These are phyloP conservation scores for Casuarius casuarius DNA, from an alignment of 2,113 vertebrate genomes.

Conservation along the genomic window DNA sequence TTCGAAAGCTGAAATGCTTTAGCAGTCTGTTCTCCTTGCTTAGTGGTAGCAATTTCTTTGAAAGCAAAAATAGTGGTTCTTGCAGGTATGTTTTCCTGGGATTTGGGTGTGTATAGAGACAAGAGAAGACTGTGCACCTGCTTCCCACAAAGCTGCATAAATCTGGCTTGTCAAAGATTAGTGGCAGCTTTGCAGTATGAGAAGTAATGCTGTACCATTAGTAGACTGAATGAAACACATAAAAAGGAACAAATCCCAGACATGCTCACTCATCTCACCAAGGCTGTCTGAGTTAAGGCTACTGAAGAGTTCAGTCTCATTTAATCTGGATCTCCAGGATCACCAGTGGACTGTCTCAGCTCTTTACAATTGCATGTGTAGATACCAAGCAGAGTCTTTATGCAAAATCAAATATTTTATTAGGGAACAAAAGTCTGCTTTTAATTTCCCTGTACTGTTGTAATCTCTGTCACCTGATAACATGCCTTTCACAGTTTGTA, in stretches of 20 bases:
- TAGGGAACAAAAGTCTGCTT: not conserved
- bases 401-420: not conserved
- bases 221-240: not conserved
- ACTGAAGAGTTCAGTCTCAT: not conserved
- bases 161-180: not conserved
- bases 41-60: not conserved
- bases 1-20: not conserved
- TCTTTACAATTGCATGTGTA: not conserved
- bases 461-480: not conserved
- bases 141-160: not conserved
- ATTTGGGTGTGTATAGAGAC: not conserved
- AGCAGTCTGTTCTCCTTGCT: not conserved
- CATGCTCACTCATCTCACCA: rapidly evolving
- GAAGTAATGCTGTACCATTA: not conserved
- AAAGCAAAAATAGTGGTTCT: not conserved
- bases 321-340: not conserved
- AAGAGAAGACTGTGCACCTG: not conserved
- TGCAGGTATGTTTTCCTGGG: not conserved
- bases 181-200: not conserved
- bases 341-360: not conserved
- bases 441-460: not conserved
- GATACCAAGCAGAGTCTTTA: not conserved
- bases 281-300: not conserved
- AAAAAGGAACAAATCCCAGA: no score
- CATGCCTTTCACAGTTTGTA: not conserved